Conservation (phyloP, 2,113 vertebrate genomes). For the Hippopotamus amphibius region DNA sequence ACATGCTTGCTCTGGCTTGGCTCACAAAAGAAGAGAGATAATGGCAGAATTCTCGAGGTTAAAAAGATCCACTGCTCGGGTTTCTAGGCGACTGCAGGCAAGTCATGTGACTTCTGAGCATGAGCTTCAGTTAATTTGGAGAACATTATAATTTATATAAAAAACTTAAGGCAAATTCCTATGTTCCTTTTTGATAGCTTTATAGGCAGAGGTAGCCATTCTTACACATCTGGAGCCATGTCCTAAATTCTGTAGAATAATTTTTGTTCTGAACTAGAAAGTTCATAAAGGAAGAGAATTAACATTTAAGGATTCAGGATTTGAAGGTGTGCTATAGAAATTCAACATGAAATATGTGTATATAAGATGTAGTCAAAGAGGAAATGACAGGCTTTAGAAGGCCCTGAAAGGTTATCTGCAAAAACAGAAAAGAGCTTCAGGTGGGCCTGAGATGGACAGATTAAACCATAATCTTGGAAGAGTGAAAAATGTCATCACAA, state of each 20-base stretch:
- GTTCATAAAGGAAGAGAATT: neutral
- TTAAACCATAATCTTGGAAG: slow-evolving; percentile 59
- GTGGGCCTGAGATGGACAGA: slow-evolving; percentile 57
- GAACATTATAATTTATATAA: neutral
- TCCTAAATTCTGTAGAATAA: neutral
- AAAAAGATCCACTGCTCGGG: neutral
- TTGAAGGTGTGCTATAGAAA: neutral
- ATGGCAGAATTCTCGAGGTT: neutral
- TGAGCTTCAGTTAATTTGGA: neutral
- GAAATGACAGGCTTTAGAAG: slow-evolving; percentile 28
- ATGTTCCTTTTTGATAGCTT: neutral
- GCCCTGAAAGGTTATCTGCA: slow-evolving; percentile 44
- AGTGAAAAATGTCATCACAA: slow-evolving; percentile 59
- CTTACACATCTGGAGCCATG: neutral
- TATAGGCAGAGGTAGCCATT: neutral
- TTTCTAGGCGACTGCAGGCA: neutral
- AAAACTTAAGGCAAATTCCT: neutral
- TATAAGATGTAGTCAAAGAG: slow-evolving; percentile 19
- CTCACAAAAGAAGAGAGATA: neutral
- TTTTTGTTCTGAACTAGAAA: neutral
- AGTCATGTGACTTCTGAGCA: neutral
- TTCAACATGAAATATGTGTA: neutral
- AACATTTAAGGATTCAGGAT: slow-evolving; percentile 20
- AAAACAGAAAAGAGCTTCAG: slow-evolving; percentile 44
- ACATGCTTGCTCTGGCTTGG: neutral